Base-by-base conservation (phyloP, 1,140 invertebrate species). In the Pseudomyrmex pallidus region DNA sequence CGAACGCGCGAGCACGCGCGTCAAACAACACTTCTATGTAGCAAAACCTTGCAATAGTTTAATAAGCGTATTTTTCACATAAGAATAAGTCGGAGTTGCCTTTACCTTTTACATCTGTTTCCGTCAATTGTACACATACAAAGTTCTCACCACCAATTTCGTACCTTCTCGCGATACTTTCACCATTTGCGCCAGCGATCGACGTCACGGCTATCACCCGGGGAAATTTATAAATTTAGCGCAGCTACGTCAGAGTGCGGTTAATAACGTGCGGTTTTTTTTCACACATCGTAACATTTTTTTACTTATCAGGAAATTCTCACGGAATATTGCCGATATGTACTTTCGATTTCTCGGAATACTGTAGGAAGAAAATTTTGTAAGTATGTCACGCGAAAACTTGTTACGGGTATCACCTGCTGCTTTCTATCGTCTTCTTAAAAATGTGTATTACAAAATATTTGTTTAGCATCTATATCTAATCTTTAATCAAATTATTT, bases 151-250 rank as follows among this genome's bases (percentile, higher is more conserved):
- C 17, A 22, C 57, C 44, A 57, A 59, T 70, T 80, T 80, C n/a
- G 20, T 20, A 61, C 50, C 25, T 44, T 22, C 35, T 63, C 22
- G 44, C 44, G 54, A 61, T 50, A 80, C 76, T 80, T 80, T 80
- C 76, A 80, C 76, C 17, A 25, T 61, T 80, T 78, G 12, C 76
- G 76, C 76, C 44, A 72, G 54, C 66, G 13, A 80, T 44, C 76
- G 66, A 80, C 76, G 66, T 80, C 66, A 80, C 44, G 46, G 46
- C 15, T 17, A 35, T 25, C 9, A 2, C 8, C 13, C 22, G 35
- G 66, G 72, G 76, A 80, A 80, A 80, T 80, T 35, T 80, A 25
- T n/a, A 20, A 44, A n/a, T 72, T 35, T 13, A 72, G 20, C 35
- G 35, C 48, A 20, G 8, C 17, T 20, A 78, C 64, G 64, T 80